These are phyloP conservation scores for Styela plicata DNA, from an alignment of 23 tunicate species.

Conservation along the genomic window DNA sequence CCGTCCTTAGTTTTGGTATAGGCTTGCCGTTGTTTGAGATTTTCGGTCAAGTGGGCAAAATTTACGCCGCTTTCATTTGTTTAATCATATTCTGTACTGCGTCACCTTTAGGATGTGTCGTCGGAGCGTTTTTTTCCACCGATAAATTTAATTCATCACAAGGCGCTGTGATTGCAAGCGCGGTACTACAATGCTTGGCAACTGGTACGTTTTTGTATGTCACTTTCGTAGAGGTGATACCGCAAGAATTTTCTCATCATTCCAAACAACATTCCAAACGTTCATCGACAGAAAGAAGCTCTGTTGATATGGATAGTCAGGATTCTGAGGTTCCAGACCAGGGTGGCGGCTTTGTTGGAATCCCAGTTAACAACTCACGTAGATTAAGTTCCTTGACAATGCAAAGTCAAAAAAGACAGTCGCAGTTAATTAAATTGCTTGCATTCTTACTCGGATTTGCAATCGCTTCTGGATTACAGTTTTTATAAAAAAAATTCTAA, in stretches of 20 bases:
- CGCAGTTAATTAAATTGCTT: conserved; percentile 36
- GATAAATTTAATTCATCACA: background rate
- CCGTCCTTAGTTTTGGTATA: conserved; percentile 70
- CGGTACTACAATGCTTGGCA: conserved; percentile 71
- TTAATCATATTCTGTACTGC: conserved; percentile 59
- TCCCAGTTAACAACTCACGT: no score
- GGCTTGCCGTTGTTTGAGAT: conserved; percentile 73
- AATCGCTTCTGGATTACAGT: conserved; percentile 53
- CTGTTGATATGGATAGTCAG: background rate
- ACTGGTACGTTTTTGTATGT: conserved; percentile 83
- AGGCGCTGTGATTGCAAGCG: conserved; percentile 24
- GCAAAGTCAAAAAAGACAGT: background rate
- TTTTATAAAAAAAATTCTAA: conserved; percentile 29
- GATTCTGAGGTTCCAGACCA: background rate
- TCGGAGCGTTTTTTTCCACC: conserved; percentile 41
- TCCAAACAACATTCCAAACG: conserved; percentile 3
- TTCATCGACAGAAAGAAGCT: background rate
- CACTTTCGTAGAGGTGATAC: conserved; percentile 86
- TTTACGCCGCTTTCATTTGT: conserved; percentile 38
- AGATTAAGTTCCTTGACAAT: background rate
- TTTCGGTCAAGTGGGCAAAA: conserved; percentile 16
- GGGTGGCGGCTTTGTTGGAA: background rate
- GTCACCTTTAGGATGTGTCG: conserved; percentile 74
- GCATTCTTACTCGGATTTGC: conserved; percentile 60
- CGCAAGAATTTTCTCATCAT: conserved; percentile 66